Conservation (phyloP, 2,113 vertebrate species). For the Oncorhynchus nerka region DNA sequence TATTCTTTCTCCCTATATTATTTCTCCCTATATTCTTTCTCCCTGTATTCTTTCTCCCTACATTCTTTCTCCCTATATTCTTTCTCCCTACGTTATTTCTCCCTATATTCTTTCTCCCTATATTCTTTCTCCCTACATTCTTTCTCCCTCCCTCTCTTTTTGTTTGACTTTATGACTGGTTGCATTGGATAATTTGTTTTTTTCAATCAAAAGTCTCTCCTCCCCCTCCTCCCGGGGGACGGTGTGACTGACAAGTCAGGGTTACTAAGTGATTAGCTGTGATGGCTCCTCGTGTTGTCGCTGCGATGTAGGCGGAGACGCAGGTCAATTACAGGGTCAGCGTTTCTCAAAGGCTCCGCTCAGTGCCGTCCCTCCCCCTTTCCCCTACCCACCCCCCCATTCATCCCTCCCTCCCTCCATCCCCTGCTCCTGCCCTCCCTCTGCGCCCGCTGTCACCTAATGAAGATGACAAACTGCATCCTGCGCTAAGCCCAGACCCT, state of each 20-base stretch:
- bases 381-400: slow-evolving; percentile 7
- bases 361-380: slow-evolving; percentile 23
- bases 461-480: slow-evolving; percentile 69
- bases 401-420: slow-evolving; percentile 17
- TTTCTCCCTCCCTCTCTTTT: slow-evolving; percentile 4
- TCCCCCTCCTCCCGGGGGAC: slow-evolving; percentile 5
- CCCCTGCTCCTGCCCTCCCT: slow-evolving; percentile 20
- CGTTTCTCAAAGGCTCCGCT: slow-evolving; percentile 66
- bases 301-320: slow-evolving; percentile 68
- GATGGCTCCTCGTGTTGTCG: slow-evolving; percentile 66
- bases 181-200: neutral
- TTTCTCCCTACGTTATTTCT: too few relatives aligned
- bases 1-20: too few relatives aligned
- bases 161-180: too few relatives aligned
- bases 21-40: too few relatives aligned
- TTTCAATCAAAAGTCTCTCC: neutral
- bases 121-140: neutral
- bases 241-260: slow-evolving; percentile 73
- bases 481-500: slow-evolving; percentile 34
- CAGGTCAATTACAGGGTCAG: slow-evolving; percentile 76
- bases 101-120: neutral
- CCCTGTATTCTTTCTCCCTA: too few relatives aligned
- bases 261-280: slow-evolving; percentile 78
- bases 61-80: too few relatives aligned
- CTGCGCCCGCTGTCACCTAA: slow-evolving; percentile 47